Conservation (phyloP, 2,888 invertebrate genomes). For the Chaetogeoica ovagalla region DNA sequence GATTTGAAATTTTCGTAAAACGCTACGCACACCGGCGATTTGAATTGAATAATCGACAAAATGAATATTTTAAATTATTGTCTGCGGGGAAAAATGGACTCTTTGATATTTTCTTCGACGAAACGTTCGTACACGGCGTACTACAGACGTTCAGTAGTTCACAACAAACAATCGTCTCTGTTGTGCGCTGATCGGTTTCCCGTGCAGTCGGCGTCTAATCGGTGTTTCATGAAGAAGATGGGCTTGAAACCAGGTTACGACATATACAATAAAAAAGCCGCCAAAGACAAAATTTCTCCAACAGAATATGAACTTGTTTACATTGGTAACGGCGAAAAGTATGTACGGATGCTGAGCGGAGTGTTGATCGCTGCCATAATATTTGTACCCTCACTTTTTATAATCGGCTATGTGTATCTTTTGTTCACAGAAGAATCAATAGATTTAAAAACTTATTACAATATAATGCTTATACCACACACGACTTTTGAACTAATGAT, state of each 20-base stretch:
- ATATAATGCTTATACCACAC: constrained; percentile 21
- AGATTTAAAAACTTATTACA: constrained; percentile 23
- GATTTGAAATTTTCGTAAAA: too few species aligned
- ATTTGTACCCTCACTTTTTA: constrained; percentile 6
- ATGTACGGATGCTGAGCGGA: constrained; percentile 32
- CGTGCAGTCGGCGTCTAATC: not conserved
- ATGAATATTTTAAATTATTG: constrained; percentile 39
- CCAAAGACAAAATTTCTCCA: constrained; percentile 28
- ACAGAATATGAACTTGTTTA: constrained; percentile 27
- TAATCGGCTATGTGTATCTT: constrained; percentile 3
- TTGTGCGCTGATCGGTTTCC: not conserved
- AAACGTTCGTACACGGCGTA: not conserved
- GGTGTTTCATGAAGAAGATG: constrained; percentile 43
- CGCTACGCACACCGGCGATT: too few species aligned
- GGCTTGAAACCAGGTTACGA: constrained; percentile 19
- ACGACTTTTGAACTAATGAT: not conserved
- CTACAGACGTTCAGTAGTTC: not conserved
- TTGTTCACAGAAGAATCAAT: not conserved
- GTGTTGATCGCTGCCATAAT: not conserved
- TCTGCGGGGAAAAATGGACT: not conserved
- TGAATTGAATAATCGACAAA: not conserved
- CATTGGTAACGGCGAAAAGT: constrained; percentile 16
- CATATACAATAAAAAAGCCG: constrained; percentile 37
- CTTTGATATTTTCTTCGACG: not conserved
- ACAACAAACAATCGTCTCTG: not conserved